These are phyloP conservation scores for Stictocephala bisonia DNA, from an alignment of 2,888 invertebrate species.

Conservation along the genomic window DNA sequence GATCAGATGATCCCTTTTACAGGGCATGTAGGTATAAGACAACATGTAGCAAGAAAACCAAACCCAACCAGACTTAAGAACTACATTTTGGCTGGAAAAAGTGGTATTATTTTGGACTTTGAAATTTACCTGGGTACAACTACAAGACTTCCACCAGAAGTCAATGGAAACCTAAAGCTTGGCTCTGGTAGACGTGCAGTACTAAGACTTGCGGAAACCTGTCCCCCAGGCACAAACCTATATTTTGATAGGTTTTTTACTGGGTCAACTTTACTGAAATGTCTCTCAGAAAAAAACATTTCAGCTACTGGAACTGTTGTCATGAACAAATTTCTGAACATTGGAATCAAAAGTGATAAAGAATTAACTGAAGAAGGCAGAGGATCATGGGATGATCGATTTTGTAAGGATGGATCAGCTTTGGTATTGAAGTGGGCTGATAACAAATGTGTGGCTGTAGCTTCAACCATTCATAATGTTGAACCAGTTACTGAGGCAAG, in stretches of 20 bases:
- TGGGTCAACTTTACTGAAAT: constrained; percentile 10
- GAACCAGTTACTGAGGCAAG: too few species aligned
- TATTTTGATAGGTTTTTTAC: constrained; percentile 42
- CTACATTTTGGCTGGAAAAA: constrained; percentile 15
- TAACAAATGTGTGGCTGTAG: too few species aligned
- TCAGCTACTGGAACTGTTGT: too few species aligned
- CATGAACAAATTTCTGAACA: too few species aligned
- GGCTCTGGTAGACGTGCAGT: constrained; percentile 32
- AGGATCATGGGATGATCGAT: too few species aligned
- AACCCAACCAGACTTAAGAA: constrained; percentile 29
- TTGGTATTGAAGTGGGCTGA: too few species aligned
- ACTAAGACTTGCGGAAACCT: constrained; percentile 16
- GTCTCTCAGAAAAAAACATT: too few species aligned
- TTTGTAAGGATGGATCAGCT: too few species aligned
- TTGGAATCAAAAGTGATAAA: too few species aligned
- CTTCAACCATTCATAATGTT: too few species aligned
- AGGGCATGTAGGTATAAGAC: constrained; percentile 21
- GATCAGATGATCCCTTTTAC: too few species aligned
- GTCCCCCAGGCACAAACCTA: constrained; percentile 28
- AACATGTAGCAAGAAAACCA: constrained; percentile 24
- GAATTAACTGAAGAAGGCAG: too few species aligned
- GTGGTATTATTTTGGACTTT: constrained; percentile 23
- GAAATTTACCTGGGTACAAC: constrained; percentile 37
- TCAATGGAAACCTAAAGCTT: constrained; percentile 5
- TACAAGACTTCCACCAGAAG: constrained; percentile 12